phyloP scores from a whole-genome alignment of 2,797 vertebrate genomes.

The Fistularia commersonii region DNA sequence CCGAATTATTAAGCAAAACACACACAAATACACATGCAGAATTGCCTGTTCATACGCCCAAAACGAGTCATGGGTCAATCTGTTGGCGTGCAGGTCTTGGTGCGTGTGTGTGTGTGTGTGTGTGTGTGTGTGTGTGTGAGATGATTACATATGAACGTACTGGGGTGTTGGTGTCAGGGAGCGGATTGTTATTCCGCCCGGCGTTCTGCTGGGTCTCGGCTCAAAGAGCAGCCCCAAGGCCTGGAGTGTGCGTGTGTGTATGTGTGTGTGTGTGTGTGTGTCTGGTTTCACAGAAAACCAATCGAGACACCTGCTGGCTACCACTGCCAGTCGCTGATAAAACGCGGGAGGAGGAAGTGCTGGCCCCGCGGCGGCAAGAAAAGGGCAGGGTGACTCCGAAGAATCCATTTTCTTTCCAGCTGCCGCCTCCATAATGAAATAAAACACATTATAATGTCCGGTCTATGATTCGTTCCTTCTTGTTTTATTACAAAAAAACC shows the following conservation, averaged over 20 bases:
- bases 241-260: conserved; percentile 22
- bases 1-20: conserved; percentile 37
- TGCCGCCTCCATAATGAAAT: conserved; percentile 25
- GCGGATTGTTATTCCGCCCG: conserved; percentile 56
- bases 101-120: conserved; percentile 7
- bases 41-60: conserved; percentile 3
- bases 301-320: conserved; percentile 52
- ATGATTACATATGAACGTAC: conserved; percentile 40
- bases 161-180: conserved; percentile 25
- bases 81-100: not conserved
- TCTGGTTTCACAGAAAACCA: conserved; percentile 58
- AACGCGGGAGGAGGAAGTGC: conserved; percentile 35
- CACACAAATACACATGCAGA: conserved; percentile 17
- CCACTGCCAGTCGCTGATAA: conserved; percentile 62
- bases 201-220: conserved; percentile 33
- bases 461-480: conserved; percentile 46
- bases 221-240: conserved; percentile 48
- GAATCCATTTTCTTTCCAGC: conserved; percentile 32
- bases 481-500: conserved; percentile 64
- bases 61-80: conserved; percentile 1
- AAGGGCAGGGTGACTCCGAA: conserved; percentile 39
- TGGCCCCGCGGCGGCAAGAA: conserved; percentile 29
- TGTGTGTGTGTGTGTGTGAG: conserved; percentile 11
- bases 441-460: conserved; percentile 28
- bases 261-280: conserved; percentile 21